Evolutionary conservation across 2,113 vertebrate genomes (phyloP).

Genomic region (Haliaeetus leucogaster): DNA sequence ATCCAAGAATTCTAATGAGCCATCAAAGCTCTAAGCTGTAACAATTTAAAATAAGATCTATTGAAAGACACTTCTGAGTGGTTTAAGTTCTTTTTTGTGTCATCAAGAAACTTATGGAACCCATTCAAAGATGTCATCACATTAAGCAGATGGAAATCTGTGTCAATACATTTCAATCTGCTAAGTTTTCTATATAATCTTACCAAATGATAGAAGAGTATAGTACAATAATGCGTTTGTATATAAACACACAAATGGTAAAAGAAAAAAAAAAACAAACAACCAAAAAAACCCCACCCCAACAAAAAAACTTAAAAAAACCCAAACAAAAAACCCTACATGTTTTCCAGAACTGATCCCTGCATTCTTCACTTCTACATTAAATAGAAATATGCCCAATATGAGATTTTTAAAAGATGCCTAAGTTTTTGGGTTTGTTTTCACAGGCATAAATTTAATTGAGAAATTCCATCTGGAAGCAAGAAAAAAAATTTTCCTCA

Average conservation of each 20-base stretch:
- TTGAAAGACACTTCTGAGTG: background rate
- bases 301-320: background rate
- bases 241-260: background rate
- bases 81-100: background rate
- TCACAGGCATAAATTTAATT: background rate
- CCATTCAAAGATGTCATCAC: background rate
- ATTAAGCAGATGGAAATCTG: background rate
- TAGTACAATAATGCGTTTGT: background rate
- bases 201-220: background rate
- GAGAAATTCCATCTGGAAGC: background rate
- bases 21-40: background rate
- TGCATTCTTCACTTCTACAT: background rate
- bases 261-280: background rate
- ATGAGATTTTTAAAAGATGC: background rate
- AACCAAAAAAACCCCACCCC: fast-evolving
- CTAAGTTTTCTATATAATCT: no score
- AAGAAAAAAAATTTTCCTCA: background rate
- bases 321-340: fast-evolving
- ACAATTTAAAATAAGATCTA: background rate
- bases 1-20: background rate
- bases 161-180: background rate
- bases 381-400: background rate
- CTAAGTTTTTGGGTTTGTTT: background rate
- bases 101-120: background rate
- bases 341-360: background rate